Evolutionary conservation across 2,797 vertebrate species (phyloP), one percentile per base, ranked within the genome.

Genomic region (Florisuga fusca): DNA sequence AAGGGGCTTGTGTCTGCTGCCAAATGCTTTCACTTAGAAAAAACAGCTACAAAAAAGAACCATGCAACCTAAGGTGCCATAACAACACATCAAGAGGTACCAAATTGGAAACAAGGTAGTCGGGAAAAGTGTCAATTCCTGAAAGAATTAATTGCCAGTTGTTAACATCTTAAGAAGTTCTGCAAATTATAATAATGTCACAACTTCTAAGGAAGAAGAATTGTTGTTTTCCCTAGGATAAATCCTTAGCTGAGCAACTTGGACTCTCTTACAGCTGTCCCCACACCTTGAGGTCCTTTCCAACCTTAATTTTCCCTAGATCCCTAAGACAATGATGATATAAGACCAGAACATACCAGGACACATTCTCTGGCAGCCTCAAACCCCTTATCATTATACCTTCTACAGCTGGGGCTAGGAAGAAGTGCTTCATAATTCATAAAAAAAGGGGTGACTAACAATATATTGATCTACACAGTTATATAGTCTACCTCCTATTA

Each of bases 21-120:
- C 81, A 94, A 90, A 85, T 46, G 46, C 22, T 68, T 94, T 75
- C 58, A 91, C 66, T 92, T 33, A 64, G 50, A 74, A 80, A 74
- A 80, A 95, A 94, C 19, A 83, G 58, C 72, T 95, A 94, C 63
- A 92, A 43, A 46, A 96, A 68, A 68, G 62, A 87, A 73, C 15
- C 38, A 61, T 1, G 10, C 50, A 90, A 82, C 48, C 62, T 79
- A 62, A 33, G 62, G 41, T 61, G 69, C 33, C 48, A 66, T 76
- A 53, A 50, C 62, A 76, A 50, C 58, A 76, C 79, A 82, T 61
- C 63, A 67, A 59, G 7, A 16, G 20, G 31, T 63, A 88, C n/a
- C 29, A 78, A 84, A 94, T 0, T 69, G 22, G 38, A 93, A 89
- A 93, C 16, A 36, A 73, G 10, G 29, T 26, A 88, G 22, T 29